Base-by-base conservation (phyloP, 2,888 invertebrate species). In the Pandemis heparana region DNA sequence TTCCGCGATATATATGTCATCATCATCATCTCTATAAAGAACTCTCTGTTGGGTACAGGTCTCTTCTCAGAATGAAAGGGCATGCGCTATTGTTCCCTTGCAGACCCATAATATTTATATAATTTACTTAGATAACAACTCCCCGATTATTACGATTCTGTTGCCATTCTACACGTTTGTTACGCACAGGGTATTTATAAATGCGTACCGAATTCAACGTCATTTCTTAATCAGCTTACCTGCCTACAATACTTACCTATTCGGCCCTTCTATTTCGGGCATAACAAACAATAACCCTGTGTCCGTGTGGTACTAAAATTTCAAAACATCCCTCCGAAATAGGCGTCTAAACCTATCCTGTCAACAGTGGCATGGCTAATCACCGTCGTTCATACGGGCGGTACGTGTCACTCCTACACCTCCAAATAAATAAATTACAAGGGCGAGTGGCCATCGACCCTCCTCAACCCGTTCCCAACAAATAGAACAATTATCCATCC, bases 401-500 rank as follows among this genome's bases (percentile, higher is more conserved):
- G 76, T 70, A 74, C 77, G 69, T 77, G 80, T 79, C 80, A 77
- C 78, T 77, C 80, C 79, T 83, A 83, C 84, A 80, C 81, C 80
- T 82, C 82, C 79, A 80, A 86, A 87, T 89, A 89, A 89, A 91
- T 91, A 92, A 91, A 89, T 88, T 83, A 87, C 76, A 69, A 66
- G 77, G 60, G 67, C 80, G 79, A 82, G 83, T 83, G 81, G 77
- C 82, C 81, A 84, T 79, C 79, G 81, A 88, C 90, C 91, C 89
- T 89, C 79, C 82, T 89, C 88, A 88, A 86, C 85, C 85, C 81
- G 74, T 78, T 79, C 80, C 82, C 84, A 85, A 87, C 89, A 91
- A 90, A 92, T 90, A 89, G 89, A 89, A 91, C 92, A 92, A 92
- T 92, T 92, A 92, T 89, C 88, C 86, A 83, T 82, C 87, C 90